phyloP scores from a whole-genome alignment of 2,113 vertebrate species.

The Podilymbus podiceps region DNA sequence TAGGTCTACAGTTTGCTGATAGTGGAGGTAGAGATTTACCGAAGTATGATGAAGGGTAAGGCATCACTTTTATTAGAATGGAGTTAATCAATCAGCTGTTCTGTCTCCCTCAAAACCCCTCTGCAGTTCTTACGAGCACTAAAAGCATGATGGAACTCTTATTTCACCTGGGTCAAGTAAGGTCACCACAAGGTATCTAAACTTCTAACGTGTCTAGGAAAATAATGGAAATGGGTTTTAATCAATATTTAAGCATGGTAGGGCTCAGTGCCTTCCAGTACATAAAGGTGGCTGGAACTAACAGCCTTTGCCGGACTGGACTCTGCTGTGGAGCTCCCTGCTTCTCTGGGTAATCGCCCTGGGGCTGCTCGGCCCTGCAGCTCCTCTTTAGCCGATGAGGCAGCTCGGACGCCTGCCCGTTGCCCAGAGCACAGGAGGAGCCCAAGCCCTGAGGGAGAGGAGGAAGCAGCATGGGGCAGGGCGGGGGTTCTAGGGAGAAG shows the following conservation, averaged over 20 bases:
- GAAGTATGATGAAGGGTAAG: too few relatives aligned
- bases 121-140: not conserved
- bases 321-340: not conserved
- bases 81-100: not conserved
- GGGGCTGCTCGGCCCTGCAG: not conserved
- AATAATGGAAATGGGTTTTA: not conserved
- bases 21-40: not conserved
- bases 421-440: too few relatives aligned
- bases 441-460: not conserved
- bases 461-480: too few relatives aligned
- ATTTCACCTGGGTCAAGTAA: not conserved
- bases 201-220: not conserved
- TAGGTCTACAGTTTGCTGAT: not conserved
- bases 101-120: not conserved
- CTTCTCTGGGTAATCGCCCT: rapidly evolving
- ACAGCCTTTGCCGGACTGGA: not conserved
- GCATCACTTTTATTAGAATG: not conserved
- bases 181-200: not conserved
- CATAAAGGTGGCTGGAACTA: too few relatives aligned
- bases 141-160: not conserved
- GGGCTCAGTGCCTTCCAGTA: not conserved
- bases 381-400: too few relatives aligned
- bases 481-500: not conserved
- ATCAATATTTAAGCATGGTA: not conserved
- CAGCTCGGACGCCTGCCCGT: not conserved